phyloP scores from a whole-genome alignment of 2,113 vertebrate genomes.

The Aspiorhynchus laticeps region DNA sequence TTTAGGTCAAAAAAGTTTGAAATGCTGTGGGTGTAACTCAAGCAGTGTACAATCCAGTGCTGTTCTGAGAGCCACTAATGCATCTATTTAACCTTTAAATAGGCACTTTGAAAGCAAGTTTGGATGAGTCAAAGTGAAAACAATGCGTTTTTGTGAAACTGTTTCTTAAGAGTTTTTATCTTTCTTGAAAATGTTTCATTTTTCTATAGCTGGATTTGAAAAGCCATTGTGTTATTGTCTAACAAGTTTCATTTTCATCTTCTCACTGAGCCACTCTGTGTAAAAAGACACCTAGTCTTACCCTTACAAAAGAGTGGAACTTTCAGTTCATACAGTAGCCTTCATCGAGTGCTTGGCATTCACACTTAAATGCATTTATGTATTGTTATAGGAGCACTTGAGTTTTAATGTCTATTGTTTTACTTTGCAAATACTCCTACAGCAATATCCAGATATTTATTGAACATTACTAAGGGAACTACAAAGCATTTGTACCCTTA shows the following conservation, averaged over 20 bases:
- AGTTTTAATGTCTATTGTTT: not conserved
- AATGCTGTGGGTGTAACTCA: conserved; percentile 34
- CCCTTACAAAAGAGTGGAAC: not conserved
- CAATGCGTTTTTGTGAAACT: not conserved
- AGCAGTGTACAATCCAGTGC: conserved; percentile 10
- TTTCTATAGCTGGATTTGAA: not conserved
- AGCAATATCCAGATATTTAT: not conserved
- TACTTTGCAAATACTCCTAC: not conserved
- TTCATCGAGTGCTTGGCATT: not conserved
- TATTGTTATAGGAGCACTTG: not conserved
- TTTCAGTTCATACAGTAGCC: not conserved
- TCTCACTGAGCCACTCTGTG: not conserved
- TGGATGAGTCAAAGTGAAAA: conserved; percentile 20
- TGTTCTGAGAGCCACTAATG: conserved; percentile 34
- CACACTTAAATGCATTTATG: not conserved
- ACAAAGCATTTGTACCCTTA: not conserved
- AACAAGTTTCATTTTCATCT: not conserved
- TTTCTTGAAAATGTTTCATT: conserved; percentile 1
- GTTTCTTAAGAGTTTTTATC: not conserved
- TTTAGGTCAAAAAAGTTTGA: conserved; percentile 33
- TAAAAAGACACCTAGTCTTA: not conserved
- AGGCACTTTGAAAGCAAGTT: not conserved
- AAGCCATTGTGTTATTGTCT: not conserved
- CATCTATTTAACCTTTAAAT: conserved; percentile 29
- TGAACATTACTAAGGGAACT: not conserved